Conservation (phyloP, 2,888 invertebrate species). For the Leucozona laternaria region DNA sequence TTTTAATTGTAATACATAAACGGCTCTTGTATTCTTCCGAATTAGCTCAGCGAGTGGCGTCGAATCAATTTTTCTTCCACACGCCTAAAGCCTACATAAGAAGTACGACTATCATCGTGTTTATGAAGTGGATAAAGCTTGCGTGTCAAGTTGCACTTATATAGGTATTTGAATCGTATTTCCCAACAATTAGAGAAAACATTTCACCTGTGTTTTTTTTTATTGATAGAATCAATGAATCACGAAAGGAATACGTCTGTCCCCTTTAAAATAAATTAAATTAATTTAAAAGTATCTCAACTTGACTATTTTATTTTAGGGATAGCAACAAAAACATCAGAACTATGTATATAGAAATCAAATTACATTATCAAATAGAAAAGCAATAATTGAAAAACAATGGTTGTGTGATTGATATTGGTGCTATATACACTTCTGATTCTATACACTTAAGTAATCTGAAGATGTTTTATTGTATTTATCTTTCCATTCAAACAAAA, state of each 20-base stretch:
- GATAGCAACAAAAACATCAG: not conserved
- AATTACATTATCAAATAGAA: conserved; percentile 1
- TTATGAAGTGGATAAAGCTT: conserved; percentile 41
- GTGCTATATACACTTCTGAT: not conserved
- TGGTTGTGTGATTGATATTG: conserved; percentile 55
- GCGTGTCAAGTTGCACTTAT: conserved; percentile 58
- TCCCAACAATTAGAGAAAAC: conserved; percentile 35
- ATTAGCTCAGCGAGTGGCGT: not conserved
- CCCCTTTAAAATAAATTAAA: conserved; percentile 23
- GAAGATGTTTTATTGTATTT: conserved; percentile 38
- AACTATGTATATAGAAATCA: not conserved
- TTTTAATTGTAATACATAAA: conserved; percentile 41
- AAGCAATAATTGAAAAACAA: conserved; percentile 46
- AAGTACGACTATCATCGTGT: conserved; percentile 5
- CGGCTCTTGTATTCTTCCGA: conserved; percentile 4
- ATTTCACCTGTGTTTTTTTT: conserved; percentile 4
- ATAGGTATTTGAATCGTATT: conserved; percentile 41
- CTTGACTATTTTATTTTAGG: not conserved
- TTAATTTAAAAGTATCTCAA: not conserved
- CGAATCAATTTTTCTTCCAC: conserved; percentile 1
- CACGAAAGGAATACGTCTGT: conserved; percentile 2
- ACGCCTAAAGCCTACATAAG: not conserved
- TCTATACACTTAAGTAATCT: conserved; percentile 19
- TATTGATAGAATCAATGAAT: conserved; percentile 9
- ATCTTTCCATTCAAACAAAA: conserved; percentile 32